Base-by-base conservation (phyloP, 30 jellyfish, hydroid and myxozoan species). In the Rhopilema esculentum region DNA sequence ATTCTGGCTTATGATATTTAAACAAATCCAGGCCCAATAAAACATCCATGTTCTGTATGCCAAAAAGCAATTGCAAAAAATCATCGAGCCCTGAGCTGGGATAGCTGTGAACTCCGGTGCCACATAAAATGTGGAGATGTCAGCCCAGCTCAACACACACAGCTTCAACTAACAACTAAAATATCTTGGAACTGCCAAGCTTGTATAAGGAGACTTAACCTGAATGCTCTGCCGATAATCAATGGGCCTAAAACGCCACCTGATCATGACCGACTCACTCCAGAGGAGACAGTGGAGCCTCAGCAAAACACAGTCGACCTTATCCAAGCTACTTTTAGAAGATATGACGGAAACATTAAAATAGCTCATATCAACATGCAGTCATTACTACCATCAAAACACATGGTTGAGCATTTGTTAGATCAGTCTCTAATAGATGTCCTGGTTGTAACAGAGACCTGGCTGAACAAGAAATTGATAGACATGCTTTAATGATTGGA, bases 261-360 rank as follows among this genome's bases (percentile, higher is more conserved):
- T 51, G 67, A 51, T 51, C 67, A 51, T 51, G 67, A 51, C 67
- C 67, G 20, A 51, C 67, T 51, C 67, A 51, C 67, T 51, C 67
- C 67, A 51, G 67, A 51, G 67, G 67, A 51, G 67, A 51, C 67
- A 51, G 67, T 51, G 67, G 67, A 51, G 67, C 67, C 67, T 51
- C 67, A 51, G 67, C 67, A 51, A 51, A 51, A 51, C 20, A 20
- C 67, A 51, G 67, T 51, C 20, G 67, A 51, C 20, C 67, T 51
- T 20, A 15, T 51, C 67, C 20, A 51, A 51, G 67, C 67, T 51
- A 51, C 67, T 51, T 51, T 51, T 51, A 51, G 67, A 51, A 51
- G 67, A 51, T 51, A 51, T 51, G 67, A 51, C 20, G 67, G 67
- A 51, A 51, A 51, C 67, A 51, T 51, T 51, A 51, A 51, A 51